A percentile compares a stretch with the other conserved stretches of the same genome.
phyloP scores from a whole-genome alignment of 1,140 invertebrate species.

The Notospermus geniculatus region DNA sequence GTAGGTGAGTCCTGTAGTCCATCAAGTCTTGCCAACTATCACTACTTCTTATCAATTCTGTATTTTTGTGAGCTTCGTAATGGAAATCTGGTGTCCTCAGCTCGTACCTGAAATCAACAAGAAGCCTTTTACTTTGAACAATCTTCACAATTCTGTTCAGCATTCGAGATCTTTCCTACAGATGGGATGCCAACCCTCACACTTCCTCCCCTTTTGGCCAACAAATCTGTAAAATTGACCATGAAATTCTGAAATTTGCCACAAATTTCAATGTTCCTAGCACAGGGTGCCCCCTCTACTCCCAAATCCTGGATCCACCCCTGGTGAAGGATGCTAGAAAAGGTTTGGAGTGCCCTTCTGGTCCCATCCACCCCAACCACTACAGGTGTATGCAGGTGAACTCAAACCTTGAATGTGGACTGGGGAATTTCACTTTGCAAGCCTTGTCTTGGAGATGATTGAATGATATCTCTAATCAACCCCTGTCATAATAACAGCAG shows the following conservation, averaged over 20 bases:
- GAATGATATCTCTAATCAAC: background rate
- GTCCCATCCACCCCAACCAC: too few relatives aligned
- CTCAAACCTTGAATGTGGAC: too few relatives aligned
- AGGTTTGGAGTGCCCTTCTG: too few relatives aligned
- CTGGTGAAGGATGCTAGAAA: too few relatives aligned
- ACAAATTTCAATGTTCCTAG: too few relatives aligned
- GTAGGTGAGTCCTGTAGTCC: slow-evolving; percentile 33
- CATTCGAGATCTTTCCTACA: background rate
- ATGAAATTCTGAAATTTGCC: too few relatives aligned
- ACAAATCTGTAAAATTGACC: background rate
- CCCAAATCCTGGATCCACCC: too few relatives aligned
- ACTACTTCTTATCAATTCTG: slow-evolving; percentile 27
- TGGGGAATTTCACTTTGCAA: too few relatives aligned
- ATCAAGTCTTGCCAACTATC: slow-evolving; percentile 32
- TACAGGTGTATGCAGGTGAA: too few relatives aligned
- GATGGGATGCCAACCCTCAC: background rate
- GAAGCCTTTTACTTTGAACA: slow-evolving; percentile 1
- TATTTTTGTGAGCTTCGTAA: slow-evolving; percentile 42
- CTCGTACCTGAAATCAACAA: slow-evolving; percentile 31
- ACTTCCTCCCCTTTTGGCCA: background rate
- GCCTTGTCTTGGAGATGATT: background rate
- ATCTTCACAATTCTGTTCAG: background rate
- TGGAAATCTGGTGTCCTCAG: slow-evolving; percentile 32
- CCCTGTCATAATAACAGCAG: background rate
- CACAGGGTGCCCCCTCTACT: too few relatives aligned